Conservation (phyloP, 1,140 invertebrate species). For the Pogonomyrmex californicus region DNA sequence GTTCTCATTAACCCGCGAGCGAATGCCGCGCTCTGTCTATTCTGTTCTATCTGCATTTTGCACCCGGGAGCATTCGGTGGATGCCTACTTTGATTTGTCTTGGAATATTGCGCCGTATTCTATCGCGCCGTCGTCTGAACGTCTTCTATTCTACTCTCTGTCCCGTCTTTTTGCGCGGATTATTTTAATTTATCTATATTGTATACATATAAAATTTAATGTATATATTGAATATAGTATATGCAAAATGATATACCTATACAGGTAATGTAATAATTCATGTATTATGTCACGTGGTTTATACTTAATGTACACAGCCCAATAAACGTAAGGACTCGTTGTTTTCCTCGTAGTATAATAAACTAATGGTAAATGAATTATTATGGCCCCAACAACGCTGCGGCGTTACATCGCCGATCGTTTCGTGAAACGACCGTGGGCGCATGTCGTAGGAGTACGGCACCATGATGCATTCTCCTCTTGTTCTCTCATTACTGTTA, state of each 20-base stretch:
- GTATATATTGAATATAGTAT: neutral
- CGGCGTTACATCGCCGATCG: constrained; percentile 46
- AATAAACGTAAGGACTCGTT: neutral
- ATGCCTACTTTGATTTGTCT: constrained; percentile 83
- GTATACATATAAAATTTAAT: neutral
- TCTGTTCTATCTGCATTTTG: constrained; percentile 82
- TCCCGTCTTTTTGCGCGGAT: neutral
- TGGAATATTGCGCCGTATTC: constrained; percentile 74
- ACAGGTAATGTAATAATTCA: neutral
- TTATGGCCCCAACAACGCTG: neutral
- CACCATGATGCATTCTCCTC: constrained; percentile 40
- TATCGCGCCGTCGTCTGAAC: constrained; percentile 30
- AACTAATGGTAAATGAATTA: constrained; percentile 23
- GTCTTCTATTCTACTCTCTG: constrained; percentile 9
- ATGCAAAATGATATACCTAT: neutral
- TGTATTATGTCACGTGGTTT: neutral
- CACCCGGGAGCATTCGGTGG: constrained; percentile 81
- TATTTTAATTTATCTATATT: neutral
- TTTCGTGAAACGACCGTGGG: constrained; percentile 55
- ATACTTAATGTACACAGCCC: neutral
- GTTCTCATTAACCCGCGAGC: constrained; percentile 85
- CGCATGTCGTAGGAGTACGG: constrained; percentile 17
- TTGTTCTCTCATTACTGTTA: constrained; percentile 84
- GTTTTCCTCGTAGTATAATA: neutral
- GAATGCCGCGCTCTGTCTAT: constrained; percentile 81